Evolutionary conservation across 1,140 invertebrate genomes (phyloP).

Genomic region (Lepidurus apus): DNA sequence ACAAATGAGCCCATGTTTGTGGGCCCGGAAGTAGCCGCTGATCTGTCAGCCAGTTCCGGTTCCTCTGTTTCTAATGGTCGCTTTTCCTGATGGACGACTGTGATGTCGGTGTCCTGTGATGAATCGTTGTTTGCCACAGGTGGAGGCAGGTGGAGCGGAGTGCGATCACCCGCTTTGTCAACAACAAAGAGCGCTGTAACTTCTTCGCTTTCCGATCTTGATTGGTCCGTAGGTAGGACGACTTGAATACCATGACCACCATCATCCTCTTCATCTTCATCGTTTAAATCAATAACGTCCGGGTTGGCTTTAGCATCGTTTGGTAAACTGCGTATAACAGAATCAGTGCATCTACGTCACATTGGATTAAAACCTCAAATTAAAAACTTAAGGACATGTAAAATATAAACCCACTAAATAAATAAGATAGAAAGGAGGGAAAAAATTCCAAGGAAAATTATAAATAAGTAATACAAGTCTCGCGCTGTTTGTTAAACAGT

Average conservation of each 20-base stretch:
- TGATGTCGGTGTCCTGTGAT: constrained; percentile 18
- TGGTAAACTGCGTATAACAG: neutral
- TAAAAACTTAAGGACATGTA: too few species aligned
- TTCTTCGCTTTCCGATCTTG: constrained; percentile 28
- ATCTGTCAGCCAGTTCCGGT: neutral
- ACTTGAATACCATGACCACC: constrained; percentile 30
- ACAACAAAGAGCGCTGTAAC: constrained; percentile 14
- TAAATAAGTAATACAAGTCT: too few species aligned
- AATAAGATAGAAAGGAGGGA: too few species aligned
- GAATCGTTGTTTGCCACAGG: constrained; percentile 29
- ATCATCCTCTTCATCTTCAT: constrained; percentile 40
- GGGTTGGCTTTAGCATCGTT: constrained; percentile 37
- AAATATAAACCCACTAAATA: too few species aligned
- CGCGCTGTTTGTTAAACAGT: too few species aligned
- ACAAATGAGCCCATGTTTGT: neutral
- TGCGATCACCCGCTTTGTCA: constrained; percentile 26
- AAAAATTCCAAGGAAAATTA: too few species aligned
- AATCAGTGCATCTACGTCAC: too few species aligned
- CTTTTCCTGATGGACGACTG: constrained; percentile 36
- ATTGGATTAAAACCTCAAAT: too few species aligned
- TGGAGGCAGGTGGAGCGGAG: constrained; percentile 34
- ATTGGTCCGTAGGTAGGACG: constrained; percentile 29
- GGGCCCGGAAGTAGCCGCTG: neutral
- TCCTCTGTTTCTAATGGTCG: neutral
- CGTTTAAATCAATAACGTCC: constrained; percentile 39